Conservation (phyloP, 2,797 vertebrate species). For the Salarias fasciatus region DNA sequence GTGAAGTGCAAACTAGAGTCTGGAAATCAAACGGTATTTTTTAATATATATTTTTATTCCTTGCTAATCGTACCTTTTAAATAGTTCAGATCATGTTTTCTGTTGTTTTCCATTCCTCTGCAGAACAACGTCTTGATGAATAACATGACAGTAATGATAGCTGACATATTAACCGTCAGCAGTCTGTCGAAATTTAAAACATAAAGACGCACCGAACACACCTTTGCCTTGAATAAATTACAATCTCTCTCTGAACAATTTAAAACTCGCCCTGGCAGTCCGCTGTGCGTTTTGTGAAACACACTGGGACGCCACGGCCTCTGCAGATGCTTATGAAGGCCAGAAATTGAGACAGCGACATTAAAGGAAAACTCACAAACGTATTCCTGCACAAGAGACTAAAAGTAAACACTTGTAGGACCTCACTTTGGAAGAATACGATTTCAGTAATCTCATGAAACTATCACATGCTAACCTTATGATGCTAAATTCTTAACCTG, state of each 20-base stretch:
- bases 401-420: slow-evolving; percentile 67
- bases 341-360: slow-evolving; percentile 25
- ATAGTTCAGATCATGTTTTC: too few species aligned
- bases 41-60: too few species aligned
- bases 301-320: slow-evolving; percentile 1
- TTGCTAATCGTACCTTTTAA: too few species aligned
- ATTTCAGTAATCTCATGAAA: slow-evolving; percentile 75
- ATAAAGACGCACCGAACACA: background rate
- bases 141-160: background rate
- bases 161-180: background rate
- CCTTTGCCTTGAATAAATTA: background rate
- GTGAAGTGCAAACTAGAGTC: too few species aligned
- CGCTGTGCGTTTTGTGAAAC: slow-evolving; percentile 11
- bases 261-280: background rate
- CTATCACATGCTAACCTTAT: slow-evolving; percentile 84
- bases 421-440: slow-evolving; percentile 68
- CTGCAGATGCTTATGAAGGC: slow-evolving; percentile 26
- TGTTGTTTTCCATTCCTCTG: background rate
- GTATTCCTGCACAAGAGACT: slow-evolving; percentile 57
- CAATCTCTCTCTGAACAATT: background rate
- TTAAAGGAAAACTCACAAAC: slow-evolving; percentile 37
- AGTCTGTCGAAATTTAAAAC: background rate
- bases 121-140: background rate
- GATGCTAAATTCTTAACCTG: slow-evolving; percentile 85
- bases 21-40: too few species aligned